phyloP scores from a whole-genome alignment of 2,797 vertebrate genomes.

The Tinamus major region DNA sequence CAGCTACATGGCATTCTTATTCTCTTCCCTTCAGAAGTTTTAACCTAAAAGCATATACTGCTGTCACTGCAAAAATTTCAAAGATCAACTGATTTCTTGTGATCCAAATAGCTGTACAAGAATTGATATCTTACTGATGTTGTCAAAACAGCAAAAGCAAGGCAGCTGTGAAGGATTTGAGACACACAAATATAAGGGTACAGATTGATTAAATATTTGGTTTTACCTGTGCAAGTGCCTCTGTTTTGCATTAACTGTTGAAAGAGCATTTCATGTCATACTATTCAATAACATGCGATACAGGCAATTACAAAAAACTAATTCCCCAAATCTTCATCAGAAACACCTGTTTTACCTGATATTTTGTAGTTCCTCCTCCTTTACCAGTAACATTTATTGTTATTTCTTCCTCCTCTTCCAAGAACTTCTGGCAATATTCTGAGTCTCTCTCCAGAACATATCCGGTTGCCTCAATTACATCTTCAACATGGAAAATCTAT shows the following conservation, averaged over 20 bases:
- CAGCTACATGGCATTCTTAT: neutral
- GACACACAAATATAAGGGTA: neutral
- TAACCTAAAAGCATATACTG: neutral
- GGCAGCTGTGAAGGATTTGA: neutral
- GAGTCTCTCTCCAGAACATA: conserved; percentile 95
- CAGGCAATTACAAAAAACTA: neutral
- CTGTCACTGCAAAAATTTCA: neutral
- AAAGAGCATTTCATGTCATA: neutral
- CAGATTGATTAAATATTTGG: neutral
- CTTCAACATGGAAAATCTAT: conserved; percentile 94
- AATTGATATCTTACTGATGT: neutral
- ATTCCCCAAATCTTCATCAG: neutral
- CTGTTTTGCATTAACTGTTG: neutral
- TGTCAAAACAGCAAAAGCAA: neutral
- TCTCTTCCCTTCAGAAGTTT: neutral
- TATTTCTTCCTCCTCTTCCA: conserved; percentile 96
- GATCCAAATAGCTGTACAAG: neutral
- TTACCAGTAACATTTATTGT: conserved; percentile 86
- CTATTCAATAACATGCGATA: neutral
- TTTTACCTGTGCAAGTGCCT: neutral
- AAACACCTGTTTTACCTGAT: conserved; percentile 83
- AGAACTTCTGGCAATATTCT: conserved; percentile 93
- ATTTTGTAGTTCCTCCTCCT: conserved; percentile 87
- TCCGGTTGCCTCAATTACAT: conserved; percentile 89
- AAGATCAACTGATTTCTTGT: neutral